Conservation (phyloP, 2,113 vertebrate genomes). For the Fregata magnificens region DNA sequence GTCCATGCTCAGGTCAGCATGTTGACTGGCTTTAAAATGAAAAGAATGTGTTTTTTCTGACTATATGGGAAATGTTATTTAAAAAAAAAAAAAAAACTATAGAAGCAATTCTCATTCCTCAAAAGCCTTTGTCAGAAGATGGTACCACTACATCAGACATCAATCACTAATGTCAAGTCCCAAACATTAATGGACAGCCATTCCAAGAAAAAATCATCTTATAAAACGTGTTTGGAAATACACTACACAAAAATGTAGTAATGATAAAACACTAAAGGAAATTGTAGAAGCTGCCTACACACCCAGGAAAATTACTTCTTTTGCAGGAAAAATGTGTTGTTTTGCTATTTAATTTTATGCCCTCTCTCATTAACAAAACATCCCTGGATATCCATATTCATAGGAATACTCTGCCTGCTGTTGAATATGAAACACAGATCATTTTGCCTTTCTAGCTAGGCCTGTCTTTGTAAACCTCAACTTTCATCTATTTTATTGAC, state of each 20-base stretch:
- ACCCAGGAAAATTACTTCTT: background rate
- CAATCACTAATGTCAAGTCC: background rate
- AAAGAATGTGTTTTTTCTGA: background rate
- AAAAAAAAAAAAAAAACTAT: background rate
- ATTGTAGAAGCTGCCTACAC: background rate
- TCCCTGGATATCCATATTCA: background rate
- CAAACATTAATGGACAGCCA: background rate
- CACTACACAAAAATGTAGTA: background rate
- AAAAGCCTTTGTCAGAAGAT: background rate
- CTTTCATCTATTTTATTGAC: background rate
- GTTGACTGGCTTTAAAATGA: background rate
- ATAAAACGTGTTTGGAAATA: background rate
- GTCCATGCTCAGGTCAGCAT: background rate
- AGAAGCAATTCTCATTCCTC: background rate
- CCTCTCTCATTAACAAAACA: background rate
- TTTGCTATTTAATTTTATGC: background rate
- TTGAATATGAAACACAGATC: background rate
- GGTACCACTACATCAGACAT: background rate
- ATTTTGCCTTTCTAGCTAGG: background rate
- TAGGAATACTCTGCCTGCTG: background rate
- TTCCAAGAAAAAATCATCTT: background rate
- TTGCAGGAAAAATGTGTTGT: background rate
- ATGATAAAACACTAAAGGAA: background rate
- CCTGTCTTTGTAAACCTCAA: background rate
- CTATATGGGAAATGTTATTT: background rate